Conservation (phyloP, 2,797 vertebrate species). For the Orestias chungarensis region DNA sequence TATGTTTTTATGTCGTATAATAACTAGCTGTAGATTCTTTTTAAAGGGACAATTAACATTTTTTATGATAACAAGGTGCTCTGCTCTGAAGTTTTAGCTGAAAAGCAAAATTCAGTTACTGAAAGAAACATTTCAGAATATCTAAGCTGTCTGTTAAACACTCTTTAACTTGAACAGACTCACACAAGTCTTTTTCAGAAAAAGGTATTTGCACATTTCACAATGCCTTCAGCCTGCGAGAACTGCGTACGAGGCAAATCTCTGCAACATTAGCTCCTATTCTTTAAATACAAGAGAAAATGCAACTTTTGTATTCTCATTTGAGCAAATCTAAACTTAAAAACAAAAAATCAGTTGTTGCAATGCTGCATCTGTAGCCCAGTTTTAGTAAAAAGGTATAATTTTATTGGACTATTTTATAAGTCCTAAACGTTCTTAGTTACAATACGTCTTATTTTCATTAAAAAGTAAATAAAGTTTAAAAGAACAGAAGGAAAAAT, state of each 20-base stretch:
- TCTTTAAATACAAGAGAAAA: neutral
- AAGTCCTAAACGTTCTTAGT: constrained; percentile 10
- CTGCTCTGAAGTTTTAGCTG: neutral
- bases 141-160: neutral
- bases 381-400: too few species aligned
- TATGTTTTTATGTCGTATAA: neutral
- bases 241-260: neutral
- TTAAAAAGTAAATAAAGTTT: neutral
- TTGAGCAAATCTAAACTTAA: neutral
- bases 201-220: neutral
- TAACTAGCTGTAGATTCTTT: neutral
- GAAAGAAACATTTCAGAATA: neutral
- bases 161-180: neutral
- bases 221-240: neutral
- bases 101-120: neutral
- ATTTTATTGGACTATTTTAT: constrained; percentile 2
- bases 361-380: neutral
- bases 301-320: neutral
- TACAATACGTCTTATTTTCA: constrained; percentile 21
- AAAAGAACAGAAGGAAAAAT: neutral
- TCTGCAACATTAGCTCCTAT: neutral
- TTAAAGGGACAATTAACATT: neutral
- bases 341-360: neutral
- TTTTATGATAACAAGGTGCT: neutral
- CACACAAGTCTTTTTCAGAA: too few species aligned